phyloP scores from a whole-genome alignment of 2,888 invertebrate genomes.

The Punctoribates punctum region DNA sequence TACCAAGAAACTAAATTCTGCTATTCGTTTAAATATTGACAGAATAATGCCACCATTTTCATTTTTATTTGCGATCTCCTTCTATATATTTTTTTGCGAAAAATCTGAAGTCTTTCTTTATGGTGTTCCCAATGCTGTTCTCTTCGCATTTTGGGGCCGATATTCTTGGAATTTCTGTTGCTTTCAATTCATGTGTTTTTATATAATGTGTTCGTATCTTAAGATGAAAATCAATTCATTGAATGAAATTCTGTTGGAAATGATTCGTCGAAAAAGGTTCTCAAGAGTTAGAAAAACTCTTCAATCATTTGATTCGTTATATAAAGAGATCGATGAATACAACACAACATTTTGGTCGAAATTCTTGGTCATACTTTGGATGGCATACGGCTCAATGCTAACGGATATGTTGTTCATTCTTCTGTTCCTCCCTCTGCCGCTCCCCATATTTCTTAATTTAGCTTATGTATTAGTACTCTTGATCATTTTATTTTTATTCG shows the following conservation, averaged over 20 bases:
- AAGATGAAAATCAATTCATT: not conserved
- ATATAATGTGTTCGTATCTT: not conserved
- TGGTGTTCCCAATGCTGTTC: not conserved
- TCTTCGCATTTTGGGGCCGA: not conserved
- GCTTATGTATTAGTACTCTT: no score
- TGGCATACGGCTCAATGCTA: no score
- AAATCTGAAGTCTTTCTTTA: no score
- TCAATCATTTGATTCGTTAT: not conserved
- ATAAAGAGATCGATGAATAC: not conserved
- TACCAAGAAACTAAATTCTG: no score
- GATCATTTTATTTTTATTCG: no score
- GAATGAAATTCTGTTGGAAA: not conserved
- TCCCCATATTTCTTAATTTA: no score
- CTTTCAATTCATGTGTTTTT: not conserved
- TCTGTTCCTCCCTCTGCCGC: no score
- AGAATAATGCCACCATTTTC: not conserved
- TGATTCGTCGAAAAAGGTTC: not conserved
- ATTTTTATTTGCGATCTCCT: no score
- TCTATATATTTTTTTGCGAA: no score
- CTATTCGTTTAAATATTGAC: not conserved
- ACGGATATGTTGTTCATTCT: no score
- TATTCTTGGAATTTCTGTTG: not conserved
- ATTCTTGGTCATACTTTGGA: not conserved
- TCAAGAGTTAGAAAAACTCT: not conserved
- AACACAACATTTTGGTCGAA: conserved; percentile 5